phyloP scores from a whole-genome alignment of 2,888 invertebrate species.

The Epinotia nisella region DNA sequence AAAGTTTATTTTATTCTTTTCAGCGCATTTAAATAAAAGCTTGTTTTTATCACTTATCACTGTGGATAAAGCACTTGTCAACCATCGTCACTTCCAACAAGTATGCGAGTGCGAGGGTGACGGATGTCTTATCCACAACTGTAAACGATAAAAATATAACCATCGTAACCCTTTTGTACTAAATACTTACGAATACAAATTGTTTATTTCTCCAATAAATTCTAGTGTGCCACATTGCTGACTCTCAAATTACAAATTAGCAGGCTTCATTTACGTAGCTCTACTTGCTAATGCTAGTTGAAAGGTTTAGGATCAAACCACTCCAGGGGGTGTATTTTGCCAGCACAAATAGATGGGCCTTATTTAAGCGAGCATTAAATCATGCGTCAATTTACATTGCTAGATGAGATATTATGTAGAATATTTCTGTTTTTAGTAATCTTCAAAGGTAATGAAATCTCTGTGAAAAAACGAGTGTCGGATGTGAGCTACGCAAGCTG shows the following conservation, averaged over 20 bases:
- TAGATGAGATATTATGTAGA: slow-evolving; percentile 72
- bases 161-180: too few species aligned
- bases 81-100: too few species aligned
- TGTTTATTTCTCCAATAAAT: neutral
- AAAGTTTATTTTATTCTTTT: too few species aligned
- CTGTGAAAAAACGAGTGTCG: slow-evolving; percentile 81
- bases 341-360: slow-evolving; percentile 73
- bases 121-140: too few species aligned
- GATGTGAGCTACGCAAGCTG: slow-evolving; percentile 76
- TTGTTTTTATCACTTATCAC: too few species aligned
- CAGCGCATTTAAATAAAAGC: too few species aligned
- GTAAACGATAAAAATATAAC: too few species aligned
- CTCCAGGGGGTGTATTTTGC: slow-evolving; percentile 72
- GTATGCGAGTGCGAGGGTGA: too few species aligned
- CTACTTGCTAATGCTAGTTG: slow-evolving; percentile 65
- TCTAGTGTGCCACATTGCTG: neutral
- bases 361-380: slow-evolving; percentile 73
- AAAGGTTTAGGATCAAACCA: slow-evolving; percentile 61
- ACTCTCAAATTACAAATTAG: neutral
- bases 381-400: slow-evolving; percentile 77
- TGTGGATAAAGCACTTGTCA: too few species aligned
- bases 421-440: slow-evolving; percentile 76
- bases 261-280: neutral
- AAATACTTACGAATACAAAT: too few species aligned
- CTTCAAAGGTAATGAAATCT: slow-evolving; percentile 75